Evolutionary conservation across 2,888 invertebrate genomes (phyloP), one percentile per base, ranked within the genome.

Genomic region (Cremastinae sp.): DNA sequence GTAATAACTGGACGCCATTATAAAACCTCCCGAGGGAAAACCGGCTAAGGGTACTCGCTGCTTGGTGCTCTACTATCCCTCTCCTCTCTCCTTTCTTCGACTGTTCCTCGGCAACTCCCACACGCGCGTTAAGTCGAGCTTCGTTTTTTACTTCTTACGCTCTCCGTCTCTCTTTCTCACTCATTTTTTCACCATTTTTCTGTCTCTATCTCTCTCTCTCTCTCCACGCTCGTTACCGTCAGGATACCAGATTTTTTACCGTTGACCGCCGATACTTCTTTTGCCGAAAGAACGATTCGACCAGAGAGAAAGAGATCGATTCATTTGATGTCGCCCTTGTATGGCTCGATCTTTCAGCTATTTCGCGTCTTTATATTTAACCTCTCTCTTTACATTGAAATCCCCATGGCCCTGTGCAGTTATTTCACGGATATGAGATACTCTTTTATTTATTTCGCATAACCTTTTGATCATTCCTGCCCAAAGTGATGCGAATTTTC

Each of bases 1-100:
- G 85, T 88, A 89, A 89, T 89, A 89, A 88, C 89, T 89, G 88
- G 88, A 88, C 88, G 87, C 88, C 89, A 88, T 89, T 89, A 89
- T 89, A 89, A 89, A 89, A 87, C 84, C 86, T 88, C 89, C 88
- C 84, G 85, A 88, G 88, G 88, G 88, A 87, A 88, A 87, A 81
- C 83, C 82, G 83, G 83, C 87, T 87, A 87, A 88, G 87, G 88
- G 76, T 78, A 75, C 78, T 74, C 68, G 64, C 69, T 70, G 65
- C 62, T 55, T 65, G 69, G 65, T 39, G 41, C 69, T 80, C 79
- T 75, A 59, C 72, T 75, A 49, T 16, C 28, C 41, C n/a, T n/a
- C n/a, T n/a, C 37, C 22, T 28, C 64, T 45, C 49, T 12, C 64
- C 58, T 14, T 73, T 66, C 62, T 69, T 58, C 35, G 49, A 75